These are phyloP conservation scores for Chinchilla lanigera DNA, from an alignment of 2,113 vertebrate species.

Conservation along the genomic window DNA sequence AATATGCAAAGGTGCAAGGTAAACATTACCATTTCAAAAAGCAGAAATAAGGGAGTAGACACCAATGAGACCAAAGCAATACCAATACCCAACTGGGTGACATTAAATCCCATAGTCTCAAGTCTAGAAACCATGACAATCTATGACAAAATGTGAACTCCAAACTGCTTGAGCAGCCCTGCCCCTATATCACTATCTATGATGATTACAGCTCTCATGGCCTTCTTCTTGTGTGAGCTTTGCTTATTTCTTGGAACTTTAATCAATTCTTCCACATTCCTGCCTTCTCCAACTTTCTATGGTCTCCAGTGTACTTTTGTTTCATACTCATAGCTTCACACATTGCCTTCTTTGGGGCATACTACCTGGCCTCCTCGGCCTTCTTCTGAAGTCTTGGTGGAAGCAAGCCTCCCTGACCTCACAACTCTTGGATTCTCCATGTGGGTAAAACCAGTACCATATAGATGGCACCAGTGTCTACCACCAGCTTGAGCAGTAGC, in stretches of 20 bases:
- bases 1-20: too few species aligned
- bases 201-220: background rate
- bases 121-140: background rate
- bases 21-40: too few species aligned
- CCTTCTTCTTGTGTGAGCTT: background rate
- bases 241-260: background rate
- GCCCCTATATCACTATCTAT: background rate
- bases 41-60: background rate
- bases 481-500: background rate
- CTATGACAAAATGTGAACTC: background rate
- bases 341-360: too few species aligned
- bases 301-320: background rate
- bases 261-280: background rate
- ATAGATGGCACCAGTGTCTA: background rate
- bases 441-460: background rate
- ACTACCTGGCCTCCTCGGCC: too few species aligned
- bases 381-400: background rate
- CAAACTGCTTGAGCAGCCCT: background rate
- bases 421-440: background rate
- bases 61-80: background rate
- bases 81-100: background rate
- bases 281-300: background rate
- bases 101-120: background rate
- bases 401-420: background rate
- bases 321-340: background rate